These are phyloP conservation scores for Brachyptera risi DNA, from an alignment of 2,888 invertebrate genomes.

Conservation along the genomic window DNA sequence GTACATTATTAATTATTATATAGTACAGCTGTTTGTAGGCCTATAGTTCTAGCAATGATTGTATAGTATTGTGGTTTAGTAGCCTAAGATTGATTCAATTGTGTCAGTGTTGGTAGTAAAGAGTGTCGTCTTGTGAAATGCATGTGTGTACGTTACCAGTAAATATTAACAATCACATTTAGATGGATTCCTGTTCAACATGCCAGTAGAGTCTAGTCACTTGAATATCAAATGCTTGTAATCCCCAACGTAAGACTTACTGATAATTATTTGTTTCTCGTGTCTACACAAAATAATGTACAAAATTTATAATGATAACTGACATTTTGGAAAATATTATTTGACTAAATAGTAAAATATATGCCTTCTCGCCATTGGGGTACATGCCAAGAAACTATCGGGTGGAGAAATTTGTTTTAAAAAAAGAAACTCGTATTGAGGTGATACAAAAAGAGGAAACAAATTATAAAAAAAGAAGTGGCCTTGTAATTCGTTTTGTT, in stretches of 20 bases:
- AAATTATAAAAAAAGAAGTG: conserved; percentile 38
- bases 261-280: conserved; percentile 37
- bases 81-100: neutral
- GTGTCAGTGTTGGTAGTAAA: neutral
- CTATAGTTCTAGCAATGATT: conserved; percentile 6
- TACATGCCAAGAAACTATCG: conserved; percentile 55
- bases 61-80: neutral
- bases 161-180: neutral
- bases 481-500: conserved; percentile 39
- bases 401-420: conserved; percentile 41
- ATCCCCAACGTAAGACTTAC: conserved; percentile 25
- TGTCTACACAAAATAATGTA: conserved; percentile 51
- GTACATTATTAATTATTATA: no score
- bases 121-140: conserved; percentile 10
- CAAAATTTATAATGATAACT: conserved; percentile 48
- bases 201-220: conserved; percentile 35
- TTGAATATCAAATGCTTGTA: conserved; percentile 32
- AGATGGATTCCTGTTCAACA: conserved; percentile 30
- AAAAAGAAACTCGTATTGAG: conserved; percentile 41
- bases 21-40: neutral
- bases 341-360: no score
- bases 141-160: conserved; percentile 11
- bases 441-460: conserved; percentile 42
- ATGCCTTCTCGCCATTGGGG: conserved; percentile 63
- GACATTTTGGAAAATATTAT: conserved; percentile 42